phyloP scores from a whole-genome alignment of 2,888 invertebrate species.

The Steromphala cineraria region DNA sequence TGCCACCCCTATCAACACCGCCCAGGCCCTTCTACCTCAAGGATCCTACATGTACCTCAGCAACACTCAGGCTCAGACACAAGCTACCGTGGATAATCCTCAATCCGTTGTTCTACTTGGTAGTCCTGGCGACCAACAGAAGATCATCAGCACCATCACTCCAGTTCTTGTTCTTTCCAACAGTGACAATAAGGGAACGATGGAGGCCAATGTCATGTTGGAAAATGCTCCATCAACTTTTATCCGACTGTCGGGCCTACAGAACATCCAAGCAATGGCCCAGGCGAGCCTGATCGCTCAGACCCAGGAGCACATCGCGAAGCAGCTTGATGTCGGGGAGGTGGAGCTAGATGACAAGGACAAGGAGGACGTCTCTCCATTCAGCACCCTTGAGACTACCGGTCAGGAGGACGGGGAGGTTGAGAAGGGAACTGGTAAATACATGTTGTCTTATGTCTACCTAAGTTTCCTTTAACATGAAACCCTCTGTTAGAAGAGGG shows the following conservation, averaged over 20 bases:
- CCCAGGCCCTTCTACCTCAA: background rate
- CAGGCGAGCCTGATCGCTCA: constrained; percentile 61
- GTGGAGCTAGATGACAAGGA: background rate
- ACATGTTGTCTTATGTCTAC: too few species aligned
- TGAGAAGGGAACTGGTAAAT: too few species aligned
- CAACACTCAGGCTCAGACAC: background rate
- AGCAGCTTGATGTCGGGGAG: constrained; percentile 42
- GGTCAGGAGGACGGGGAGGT: background rate
- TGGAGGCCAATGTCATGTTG: constrained; percentile 44
- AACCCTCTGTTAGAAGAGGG: too few species aligned
- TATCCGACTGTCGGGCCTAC: background rate
- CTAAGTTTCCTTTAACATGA: too few species aligned
- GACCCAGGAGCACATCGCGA: constrained; percentile 60
- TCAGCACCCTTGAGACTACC: background rate
- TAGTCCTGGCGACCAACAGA: background rate
- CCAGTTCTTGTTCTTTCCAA: constrained; percentile 49
- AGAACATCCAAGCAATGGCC: constrained; percentile 53
- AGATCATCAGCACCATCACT: constrained; percentile 12
- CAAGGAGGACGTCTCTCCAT: background rate
- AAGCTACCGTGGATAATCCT: background rate
- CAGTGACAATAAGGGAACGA: constrained; percentile 39
- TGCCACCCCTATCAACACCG: background rate
- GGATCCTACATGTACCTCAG: background rate
- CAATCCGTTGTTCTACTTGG: background rate
- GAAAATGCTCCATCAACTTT: constrained; percentile 21